Evolutionary conservation across 2,797 vertebrate genomes (phyloP).

Genomic region (Scleropages formosus): DNA sequence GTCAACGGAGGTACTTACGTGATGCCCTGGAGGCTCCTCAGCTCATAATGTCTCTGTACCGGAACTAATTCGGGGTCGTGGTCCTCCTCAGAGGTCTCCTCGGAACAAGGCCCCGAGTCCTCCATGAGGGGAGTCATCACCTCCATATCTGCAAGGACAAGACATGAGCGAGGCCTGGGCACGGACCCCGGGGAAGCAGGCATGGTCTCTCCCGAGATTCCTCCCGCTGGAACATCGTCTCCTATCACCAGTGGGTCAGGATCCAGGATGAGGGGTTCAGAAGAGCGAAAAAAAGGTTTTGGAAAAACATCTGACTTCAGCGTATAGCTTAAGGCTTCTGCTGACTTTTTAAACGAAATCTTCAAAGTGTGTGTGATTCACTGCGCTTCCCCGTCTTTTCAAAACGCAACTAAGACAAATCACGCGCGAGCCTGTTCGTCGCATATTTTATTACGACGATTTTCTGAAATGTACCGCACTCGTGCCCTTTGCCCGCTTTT

Average conservation of each 20-base stretch:
- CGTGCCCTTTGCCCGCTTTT: no score
- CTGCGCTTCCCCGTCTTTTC: no score
- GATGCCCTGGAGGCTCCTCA: conserved; percentile 62
- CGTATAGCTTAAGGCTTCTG: no score
- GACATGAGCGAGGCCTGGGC: background rate
- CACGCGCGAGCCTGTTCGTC: no score
- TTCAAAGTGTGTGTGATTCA: no score
- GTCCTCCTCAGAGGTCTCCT: conserved; percentile 72
- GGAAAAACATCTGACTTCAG: no score
- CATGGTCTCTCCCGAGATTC: background rate
- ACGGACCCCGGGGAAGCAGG: background rate
- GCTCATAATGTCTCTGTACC: conserved; percentile 63
- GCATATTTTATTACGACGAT: no score
- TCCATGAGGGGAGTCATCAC: conserved; percentile 82
- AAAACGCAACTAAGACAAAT: no score
- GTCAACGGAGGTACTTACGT: conserved; percentile 65
- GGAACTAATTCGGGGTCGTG: conserved; percentile 56
- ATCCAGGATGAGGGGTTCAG: background rate
- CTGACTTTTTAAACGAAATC: no score
- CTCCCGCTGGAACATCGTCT: background rate
- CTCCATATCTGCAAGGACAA: conserved; percentile 72
- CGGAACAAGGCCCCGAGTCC: conserved; percentile 58
- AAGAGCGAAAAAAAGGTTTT: no score
- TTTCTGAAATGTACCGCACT: no score
- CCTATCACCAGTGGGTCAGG: background rate